These are phyloP conservation scores for Bursaphelenchus okinawaensis DNA, from an alignment of 2,888 invertebrate species.

Conservation along the genomic window DNA sequence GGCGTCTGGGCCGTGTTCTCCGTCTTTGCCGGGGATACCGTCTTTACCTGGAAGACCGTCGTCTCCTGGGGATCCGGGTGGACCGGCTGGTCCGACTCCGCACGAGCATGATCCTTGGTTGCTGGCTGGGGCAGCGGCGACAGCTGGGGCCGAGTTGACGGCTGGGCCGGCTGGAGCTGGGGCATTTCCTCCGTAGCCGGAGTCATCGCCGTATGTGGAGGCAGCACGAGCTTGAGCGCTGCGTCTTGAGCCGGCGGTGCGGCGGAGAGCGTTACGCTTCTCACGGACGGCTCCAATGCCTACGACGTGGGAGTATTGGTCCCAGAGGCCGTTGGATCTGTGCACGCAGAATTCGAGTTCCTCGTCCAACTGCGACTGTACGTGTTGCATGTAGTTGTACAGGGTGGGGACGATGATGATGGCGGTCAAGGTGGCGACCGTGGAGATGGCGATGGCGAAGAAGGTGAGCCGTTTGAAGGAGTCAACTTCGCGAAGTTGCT, in stretches of 20 bases:
- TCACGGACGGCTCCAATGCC: conserved; percentile 38
- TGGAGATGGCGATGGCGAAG: conserved; percentile 40
- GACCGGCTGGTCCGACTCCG: conserved; percentile 18
- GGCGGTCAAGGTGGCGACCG: conserved; percentile 50
- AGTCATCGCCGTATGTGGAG: conserved; percentile 22
- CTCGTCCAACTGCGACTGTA: conserved; percentile 16
- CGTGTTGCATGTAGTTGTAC: conserved; percentile 33
- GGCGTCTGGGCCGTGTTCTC: conserved; percentile 33
- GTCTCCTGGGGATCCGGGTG: conserved; percentile 26
- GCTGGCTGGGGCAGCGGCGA: conserved; percentile 8
- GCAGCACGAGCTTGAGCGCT: conserved; percentile 33
- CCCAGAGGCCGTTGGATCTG: conserved; percentile 43
- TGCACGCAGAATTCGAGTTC: conserved; percentile 53
- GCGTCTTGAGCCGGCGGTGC: conserved; percentile 22
- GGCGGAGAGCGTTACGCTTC: conserved; percentile 33
- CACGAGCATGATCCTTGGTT: conserved; percentile 24
- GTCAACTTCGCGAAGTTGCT: conserved; percentile 34
- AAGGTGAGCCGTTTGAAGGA: conserved; percentile 35
- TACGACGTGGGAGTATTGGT: conserved; percentile 39
- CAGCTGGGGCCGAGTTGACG: neutral
- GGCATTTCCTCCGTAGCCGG: conserved; percentile 9
- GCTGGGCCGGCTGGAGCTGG: conserved; percentile 13
- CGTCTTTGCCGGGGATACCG: conserved; percentile 30
- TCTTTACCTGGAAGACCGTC: conserved; percentile 25
- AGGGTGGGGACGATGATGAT: conserved; percentile 53